These are phyloP conservation scores for Dolomedes plantarius DNA, from an alignment of 2,888 invertebrate species.

Conservation along the genomic window DNA sequence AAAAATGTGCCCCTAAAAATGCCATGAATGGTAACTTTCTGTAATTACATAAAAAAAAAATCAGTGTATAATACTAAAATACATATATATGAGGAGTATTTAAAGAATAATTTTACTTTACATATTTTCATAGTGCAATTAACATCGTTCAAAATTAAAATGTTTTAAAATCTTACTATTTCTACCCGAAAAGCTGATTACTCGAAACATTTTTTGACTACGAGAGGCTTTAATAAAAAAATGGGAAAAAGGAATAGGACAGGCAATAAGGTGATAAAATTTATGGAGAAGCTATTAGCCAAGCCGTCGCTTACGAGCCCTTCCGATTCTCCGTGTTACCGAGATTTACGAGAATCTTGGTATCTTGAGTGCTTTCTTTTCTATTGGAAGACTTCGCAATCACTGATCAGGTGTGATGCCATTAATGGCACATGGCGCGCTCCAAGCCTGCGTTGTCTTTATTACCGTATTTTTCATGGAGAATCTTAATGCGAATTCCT, in stretches of 20 bases:
- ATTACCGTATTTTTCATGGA: conserved; percentile 56
- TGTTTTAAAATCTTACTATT: no score
- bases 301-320: conserved; percentile 4
- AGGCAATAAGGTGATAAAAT: conserved; percentile 69
- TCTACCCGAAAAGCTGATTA: no score
- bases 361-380: conserved; percentile 63
- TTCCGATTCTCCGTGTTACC: conserved; percentile 48
- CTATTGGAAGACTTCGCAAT: conserved; percentile 56
- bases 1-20: no score
- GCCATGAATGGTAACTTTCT: no score
- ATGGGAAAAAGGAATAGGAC: conserved; percentile 26
- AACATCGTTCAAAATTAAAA: no score
- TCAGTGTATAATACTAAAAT: no score
- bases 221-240: not conserved
- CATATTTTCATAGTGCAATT: no score
- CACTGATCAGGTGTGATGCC: conserved; percentile 66
- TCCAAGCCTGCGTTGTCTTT: conserved; percentile 28
- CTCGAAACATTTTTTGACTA: no score
- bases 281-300: conserved; percentile 68
- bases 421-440: conserved; percentile 64
- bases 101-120: no score
- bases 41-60: no score
- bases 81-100: no score
- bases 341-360: conserved; percentile 67
- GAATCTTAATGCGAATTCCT: conserved; percentile 37